phyloP scores from a whole-genome alignment of 1,140 invertebrate genomes.

The Pseudomyrmex cubaensis region DNA sequence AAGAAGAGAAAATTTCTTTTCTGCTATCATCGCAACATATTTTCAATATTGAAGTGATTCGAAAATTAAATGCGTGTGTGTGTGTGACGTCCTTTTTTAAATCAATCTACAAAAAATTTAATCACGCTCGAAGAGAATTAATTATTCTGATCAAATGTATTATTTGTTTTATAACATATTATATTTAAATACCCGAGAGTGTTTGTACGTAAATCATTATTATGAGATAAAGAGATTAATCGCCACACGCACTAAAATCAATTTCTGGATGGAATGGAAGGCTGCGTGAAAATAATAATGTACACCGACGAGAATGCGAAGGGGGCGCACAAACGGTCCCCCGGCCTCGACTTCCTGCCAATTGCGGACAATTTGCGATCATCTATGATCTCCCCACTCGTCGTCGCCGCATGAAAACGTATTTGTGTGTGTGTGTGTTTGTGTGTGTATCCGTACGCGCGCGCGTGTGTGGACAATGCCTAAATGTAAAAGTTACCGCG shows the following conservation, averaged over 20 bases:
- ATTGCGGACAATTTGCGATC: conserved; percentile 85
- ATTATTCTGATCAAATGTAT: background rate
- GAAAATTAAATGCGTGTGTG: background rate
- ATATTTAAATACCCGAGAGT: background rate
- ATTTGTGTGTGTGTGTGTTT: too few relatives aligned
- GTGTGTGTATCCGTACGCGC: background rate
- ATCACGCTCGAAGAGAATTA: background rate
- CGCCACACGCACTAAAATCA: conserved; percentile 62
- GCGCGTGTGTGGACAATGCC: conserved; percentile 67
- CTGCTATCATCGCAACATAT: too few relatives aligned
- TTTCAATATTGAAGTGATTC: too few relatives aligned
- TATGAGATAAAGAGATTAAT: conserved; percentile 39
- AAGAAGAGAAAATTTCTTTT: too few relatives aligned
- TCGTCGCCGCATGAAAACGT: conserved; percentile 40
- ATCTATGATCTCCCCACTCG: conserved; percentile 82
- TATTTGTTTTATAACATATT: background rate
- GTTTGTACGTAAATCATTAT: background rate
- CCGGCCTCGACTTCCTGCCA: conserved; percentile 83
- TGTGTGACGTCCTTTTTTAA: background rate
- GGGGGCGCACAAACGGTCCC: conserved; percentile 79
- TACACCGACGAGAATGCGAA: conserved; percentile 78
- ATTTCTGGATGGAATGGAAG: conserved; percentile 71
- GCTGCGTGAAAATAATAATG: conserved; percentile 76
- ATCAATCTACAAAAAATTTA: background rate
- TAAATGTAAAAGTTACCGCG: conserved; percentile 78